A percentile compares a stretch with the other conserved stretches of the same genome.
These are phyloP conservation scores for Agelaius tricolor DNA, from an alignment of 2,113 vertebrate species.

Conservation along the genomic window DNA sequence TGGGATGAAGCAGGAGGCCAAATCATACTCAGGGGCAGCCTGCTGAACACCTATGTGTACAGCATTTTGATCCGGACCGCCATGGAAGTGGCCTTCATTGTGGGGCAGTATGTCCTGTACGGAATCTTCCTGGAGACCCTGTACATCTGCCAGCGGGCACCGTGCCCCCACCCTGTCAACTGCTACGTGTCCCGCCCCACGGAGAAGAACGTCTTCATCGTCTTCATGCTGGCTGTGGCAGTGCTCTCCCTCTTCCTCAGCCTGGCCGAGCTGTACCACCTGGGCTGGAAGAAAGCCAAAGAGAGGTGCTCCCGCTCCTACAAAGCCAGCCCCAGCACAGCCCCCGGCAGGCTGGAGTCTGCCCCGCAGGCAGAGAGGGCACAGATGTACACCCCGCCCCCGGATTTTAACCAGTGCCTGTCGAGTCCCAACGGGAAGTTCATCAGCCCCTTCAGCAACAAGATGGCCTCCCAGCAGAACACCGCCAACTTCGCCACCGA, in stretches of 20 bases:
- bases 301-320: constrained; percentile 12
- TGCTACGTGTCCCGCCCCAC: constrained; percentile 97
- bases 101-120: constrained; percentile 91
- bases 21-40: constrained; percentile 83
- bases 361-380: constrained; percentile 41
- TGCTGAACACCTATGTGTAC: constrained; percentile 90
- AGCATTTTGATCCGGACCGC: constrained; percentile 91
- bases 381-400: constrained; percentile 84
- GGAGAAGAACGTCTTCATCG: constrained; percentile 96
- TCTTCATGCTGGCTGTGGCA: constrained; percentile 95
- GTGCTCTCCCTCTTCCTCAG: constrained; percentile 90
- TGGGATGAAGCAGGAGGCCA: constrained; percentile 74
- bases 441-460: constrained; percentile 86
- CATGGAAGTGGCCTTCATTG: constrained; percentile 92
- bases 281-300: constrained; percentile 87
- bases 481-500: constrained; percentile 87
- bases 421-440: constrained; percentile 71
- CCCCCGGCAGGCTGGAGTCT: constrained; percentile 44
- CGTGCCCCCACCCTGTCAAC: constrained; percentile 93
- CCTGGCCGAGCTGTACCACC: constrained; percentile 88
- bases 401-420: constrained; percentile 90
- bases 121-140: constrained; percentile 90
- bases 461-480: constrained; percentile 90
- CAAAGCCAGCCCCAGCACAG: constrained; percentile 26
- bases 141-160: constrained; percentile 85